phyloP scores from a whole-genome alignment of 1,140 invertebrate genomes.

The Reticulitermes speratus region DNA sequence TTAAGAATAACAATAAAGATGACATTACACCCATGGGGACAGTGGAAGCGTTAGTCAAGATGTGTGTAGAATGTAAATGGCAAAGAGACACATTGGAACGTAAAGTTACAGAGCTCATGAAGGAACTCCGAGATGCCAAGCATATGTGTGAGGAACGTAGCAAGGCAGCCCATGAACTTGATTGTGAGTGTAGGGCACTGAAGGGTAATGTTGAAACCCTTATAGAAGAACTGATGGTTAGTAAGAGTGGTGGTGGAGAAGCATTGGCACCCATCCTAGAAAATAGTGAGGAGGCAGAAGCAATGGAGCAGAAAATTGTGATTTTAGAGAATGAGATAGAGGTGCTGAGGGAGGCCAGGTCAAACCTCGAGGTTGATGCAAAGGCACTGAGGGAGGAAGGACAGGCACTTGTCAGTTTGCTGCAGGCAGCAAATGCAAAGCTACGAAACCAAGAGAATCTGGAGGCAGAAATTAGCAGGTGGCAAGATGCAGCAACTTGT shows the following conservation, averaged over 20 bases:
- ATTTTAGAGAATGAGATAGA: conserved; percentile 27
- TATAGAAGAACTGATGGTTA: conserved; percentile 36
- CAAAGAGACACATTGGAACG: conserved; percentile 49
- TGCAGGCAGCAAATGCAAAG: conserved; percentile 1
- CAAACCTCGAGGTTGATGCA: conserved; percentile 29
- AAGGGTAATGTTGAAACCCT: conserved; percentile 46
- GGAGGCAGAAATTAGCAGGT: background rate
- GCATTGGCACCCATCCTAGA: conserved; percentile 49
- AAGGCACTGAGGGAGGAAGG: conserved; percentile 27
- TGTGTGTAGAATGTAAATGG: conserved; percentile 46
- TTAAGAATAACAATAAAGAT: background rate
- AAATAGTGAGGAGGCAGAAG: conserved; percentile 44
- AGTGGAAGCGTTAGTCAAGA: conserved; percentile 44
- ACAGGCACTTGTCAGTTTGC: background rate
- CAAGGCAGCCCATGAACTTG: conserved; percentile 41
- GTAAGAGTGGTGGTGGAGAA: conserved; percentile 45
- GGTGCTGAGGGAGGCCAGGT: conserved; percentile 25
- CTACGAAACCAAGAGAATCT: conserved; percentile 30
- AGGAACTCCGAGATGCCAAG: conserved; percentile 44
- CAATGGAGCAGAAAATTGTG: conserved; percentile 20
- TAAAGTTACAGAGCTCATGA: conserved; percentile 44
- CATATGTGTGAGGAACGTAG: conserved; percentile 4
- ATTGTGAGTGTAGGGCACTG: conserved; percentile 46
- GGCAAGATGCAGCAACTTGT: background rate
- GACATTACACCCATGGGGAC: background rate